A percentile compares a stretch with the other conserved stretches of the same genome.
These are phyloP conservation scores for Chaenogobius annularis DNA, from an alignment of 2,113 vertebrate species.

Conservation along the genomic window DNA sequence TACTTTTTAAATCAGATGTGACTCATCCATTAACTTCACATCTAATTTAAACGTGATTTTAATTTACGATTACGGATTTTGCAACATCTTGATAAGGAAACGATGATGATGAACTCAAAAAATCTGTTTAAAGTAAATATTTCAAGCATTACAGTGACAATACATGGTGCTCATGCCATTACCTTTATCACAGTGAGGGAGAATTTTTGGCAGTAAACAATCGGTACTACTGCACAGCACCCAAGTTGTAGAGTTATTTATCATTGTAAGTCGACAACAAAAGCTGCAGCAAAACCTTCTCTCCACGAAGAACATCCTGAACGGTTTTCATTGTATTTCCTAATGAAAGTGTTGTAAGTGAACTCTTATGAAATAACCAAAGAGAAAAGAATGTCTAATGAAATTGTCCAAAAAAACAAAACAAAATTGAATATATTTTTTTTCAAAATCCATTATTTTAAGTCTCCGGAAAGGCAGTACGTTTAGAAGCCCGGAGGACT, in stretches of 20 bases:
- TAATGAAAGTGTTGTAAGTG: background rate
- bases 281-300: background rate
- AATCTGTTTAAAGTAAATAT: too few species aligned
- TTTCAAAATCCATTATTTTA: background rate
- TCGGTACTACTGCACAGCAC: background rate
- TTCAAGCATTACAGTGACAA: background rate
- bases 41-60: too few species aligned
- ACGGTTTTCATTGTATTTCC: background rate
- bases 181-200: background rate
- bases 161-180: background rate
- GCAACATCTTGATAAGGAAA: background rate
- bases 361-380: background rate
- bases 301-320: background rate
- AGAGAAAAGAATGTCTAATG: background rate
- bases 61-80: too few species aligned
- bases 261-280: background rate
- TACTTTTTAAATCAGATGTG: too few species aligned
- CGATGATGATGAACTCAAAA: background rate
- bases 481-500: constrained; percentile 18
- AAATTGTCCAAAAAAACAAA: background rate
- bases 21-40: too few species aligned
- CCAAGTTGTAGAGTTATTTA: background rate
- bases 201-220: background rate
- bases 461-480: background rate
- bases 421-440: background rate